Evolutionary conservation across 2,888 invertebrate species (phyloP), one percentile per base, ranked within the genome.

Genomic region (Acleris sparsana): DNA sequence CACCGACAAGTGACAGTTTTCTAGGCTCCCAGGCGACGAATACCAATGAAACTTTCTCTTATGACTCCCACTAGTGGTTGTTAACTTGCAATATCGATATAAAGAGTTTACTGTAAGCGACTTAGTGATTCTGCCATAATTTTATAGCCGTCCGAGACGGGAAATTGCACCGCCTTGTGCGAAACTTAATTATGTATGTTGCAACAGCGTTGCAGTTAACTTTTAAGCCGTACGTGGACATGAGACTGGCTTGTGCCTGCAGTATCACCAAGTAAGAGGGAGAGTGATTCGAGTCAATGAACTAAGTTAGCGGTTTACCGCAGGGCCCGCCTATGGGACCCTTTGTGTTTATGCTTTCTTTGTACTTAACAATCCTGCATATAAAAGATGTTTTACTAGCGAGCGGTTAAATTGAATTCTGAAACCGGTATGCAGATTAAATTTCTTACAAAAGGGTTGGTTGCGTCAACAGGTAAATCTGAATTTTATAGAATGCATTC

Each of bases 261-360:
- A 29, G 60, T 56, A 65, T 57, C 62, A 48, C 65, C 56, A 56
- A 73, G 74, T 74, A 73, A 80, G 76, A 81, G 78, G 72, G 79
- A 82, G 80, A 82, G 82, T 82, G 71, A 72, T 74, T 39, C 69
- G 74, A 80, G 84, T 83, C 82, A 79, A 82, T 72, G 80, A 84
- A 83, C 83, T 78, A 69, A 71, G 76, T 82, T 81, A 80, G 85
- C 76, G 85, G 86, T 80, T 76, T 79, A 84, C 85, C 86, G 70
- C 85, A 84, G 76, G 80, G 81, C 71, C 68, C 74, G 71, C 72
- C 72, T 71, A 78, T 81, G 69, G 78, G 77, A 70, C 77, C 72
- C 75, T 79, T 80, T 77, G 72, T 76, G 72, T 76, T 79, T 79
- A 72, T 75, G 73, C 72, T 73, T 70, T 74, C 74, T 75, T 75